These are phyloP conservation scores for Typhlomys cinereus DNA, from an alignment of 2,113 vertebrate genomes.

Conservation along the genomic window DNA sequence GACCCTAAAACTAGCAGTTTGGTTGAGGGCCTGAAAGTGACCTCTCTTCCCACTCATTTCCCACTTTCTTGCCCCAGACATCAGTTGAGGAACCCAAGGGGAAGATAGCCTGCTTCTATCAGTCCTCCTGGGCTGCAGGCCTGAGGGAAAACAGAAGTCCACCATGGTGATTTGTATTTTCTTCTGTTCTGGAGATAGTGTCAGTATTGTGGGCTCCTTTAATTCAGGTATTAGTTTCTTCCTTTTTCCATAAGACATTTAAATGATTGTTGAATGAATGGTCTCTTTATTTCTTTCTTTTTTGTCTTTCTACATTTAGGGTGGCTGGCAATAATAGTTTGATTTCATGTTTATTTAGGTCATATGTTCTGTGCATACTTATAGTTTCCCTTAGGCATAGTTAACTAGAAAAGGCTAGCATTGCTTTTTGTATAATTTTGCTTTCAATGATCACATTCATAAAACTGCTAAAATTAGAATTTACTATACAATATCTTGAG, in stretches of 20 bases:
- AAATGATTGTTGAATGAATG: neutral
- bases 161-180: neutral
- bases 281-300: neutral
- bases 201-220: neutral
- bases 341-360: neutral
- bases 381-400: neutral
- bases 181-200: neutral
- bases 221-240: neutral
- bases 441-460: neutral
- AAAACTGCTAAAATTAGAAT: slow-evolving; percentile 20
- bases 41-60: neutral
- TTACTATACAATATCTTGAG: neutral
- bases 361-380: neutral
- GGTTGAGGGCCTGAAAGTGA: neutral
- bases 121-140: neutral
- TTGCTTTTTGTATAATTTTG: neutral
- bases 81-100: neutral
- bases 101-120: neutral
- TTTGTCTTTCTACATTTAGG: neutral
- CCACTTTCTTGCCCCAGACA: neutral
- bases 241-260: neutral
- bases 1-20: neutral
- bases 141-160: neutral
- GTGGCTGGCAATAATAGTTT: neutral
- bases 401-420: neutral